Evolutionary conservation across 2,888 invertebrate genomes (phyloP), one percentile per base, ranked within the genome.

Genomic region (Stenurella melanura): DNA sequence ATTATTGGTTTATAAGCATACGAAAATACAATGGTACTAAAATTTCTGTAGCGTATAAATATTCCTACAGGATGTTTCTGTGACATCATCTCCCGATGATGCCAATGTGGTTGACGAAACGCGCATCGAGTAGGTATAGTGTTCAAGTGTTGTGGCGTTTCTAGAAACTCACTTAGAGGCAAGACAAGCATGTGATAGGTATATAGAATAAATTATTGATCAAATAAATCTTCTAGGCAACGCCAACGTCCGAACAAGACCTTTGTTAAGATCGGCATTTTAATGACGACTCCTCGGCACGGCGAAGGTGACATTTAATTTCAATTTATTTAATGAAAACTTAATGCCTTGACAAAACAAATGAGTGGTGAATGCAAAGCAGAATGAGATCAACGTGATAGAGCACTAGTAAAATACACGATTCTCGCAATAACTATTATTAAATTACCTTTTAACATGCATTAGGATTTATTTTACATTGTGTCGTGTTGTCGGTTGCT

Each of bases 331-430:
- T 78, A 78, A 76, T 78, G 74, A 74, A 78, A 76, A 78, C 64
- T 73, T 75, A 78, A 78, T 68, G 75, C 70, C 75, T 78, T 75
- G 66, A 73, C 75, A 54, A 67, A 76, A 74, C 67, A 73, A 78
- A 75, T 63, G 73, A 75, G 73, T 30, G 71, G 75, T 71, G 78
- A 78, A 75, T 78, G 75, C 73, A 26, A 63, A 68, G 61, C 69
- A 57, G 73, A 75, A 67, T 64, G 78, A 76, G 78, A 78, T 78
- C 78, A 75, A 61, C 81, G 81, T 80, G 81, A 81, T 81, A 81
- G 79, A 77, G 81, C 81, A 79, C 74, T 50, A 66, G 66, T 38
- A 67, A 74, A 73, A 63, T 54, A 76, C 74, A 76, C 76, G 79
- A 77, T 79, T 75, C 66, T 68, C 67, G 58, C 76, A 76, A 72